Evolutionary conservation across 2,888 invertebrate genomes (phyloP), one percentile per base, ranked within the genome.

Genomic region (Amblyjoppa fuscipennis): DNA sequence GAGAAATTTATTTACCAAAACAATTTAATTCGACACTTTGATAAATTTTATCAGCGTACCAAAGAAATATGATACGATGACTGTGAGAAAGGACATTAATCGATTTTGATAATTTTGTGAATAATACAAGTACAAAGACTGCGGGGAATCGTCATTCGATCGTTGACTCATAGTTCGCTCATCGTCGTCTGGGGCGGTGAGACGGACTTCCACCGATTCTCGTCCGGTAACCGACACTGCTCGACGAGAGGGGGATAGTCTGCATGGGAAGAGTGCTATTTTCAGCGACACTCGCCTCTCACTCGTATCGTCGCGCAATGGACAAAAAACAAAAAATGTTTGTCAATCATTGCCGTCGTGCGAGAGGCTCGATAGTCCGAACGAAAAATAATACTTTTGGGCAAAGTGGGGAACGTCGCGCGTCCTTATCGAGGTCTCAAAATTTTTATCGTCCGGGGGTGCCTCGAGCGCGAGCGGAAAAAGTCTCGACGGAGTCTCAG

Each of bases 231-330:
- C 53, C 53, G 53, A 77, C 56, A 68, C 77, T 20, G 77, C 77
- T 56, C 53, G 31, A 31, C n/a, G 51, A 56, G 73, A 61, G 71
- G 31, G 61, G 25, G n/a, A 31, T 49, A 74, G 73, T 81, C 56
- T 73, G 77, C 69, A 74, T 69, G 81, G 61, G 68, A 45, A 28
- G 64, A 61, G 53, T 41, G 25, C 45, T 84, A 81, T 84, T 84
- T 84, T 84, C 74, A 84, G 81, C 59, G 68, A 69, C 71, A 73
- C 77, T 81, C 69, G 31, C 73, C 70, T 81, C 76, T 81, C 73
- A 16, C 73, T 51, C 59, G 45, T 49, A 74, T 78, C 73, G 73
- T 81, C 81, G 81, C 81, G 81, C 41, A 84, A 84, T 66, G 49
- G 38, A 28, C 45, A 41, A 74, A 20, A 20, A 20, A 20, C 0